Percentiles rank a stretch among this genome's conserved stretches.
Conservation (phyloP, 1,140 invertebrate species). For the Phymastichus coffea region DNA sequence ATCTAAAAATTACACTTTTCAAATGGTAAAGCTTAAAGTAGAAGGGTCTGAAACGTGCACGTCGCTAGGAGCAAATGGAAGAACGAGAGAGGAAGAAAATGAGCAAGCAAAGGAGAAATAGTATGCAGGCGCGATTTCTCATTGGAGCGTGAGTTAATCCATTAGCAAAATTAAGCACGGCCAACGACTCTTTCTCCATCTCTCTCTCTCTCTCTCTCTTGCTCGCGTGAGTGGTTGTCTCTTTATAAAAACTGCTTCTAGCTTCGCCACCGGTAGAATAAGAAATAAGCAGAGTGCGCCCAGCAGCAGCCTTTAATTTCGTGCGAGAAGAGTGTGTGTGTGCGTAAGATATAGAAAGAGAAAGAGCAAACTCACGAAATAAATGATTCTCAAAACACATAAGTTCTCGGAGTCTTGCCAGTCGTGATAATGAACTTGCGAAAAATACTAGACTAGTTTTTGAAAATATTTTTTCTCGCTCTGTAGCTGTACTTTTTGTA, state of each 20-base stretch:
- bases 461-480: no score
- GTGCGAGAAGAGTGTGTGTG: background rate
- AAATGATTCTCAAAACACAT: constrained; percentile 11
- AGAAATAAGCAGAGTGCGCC: constrained; percentile 22
- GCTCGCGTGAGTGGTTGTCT: background rate
- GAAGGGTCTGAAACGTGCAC: no score
- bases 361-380: constrained; percentile 2
- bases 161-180: constrained; percentile 47
- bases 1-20: no score
- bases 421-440: no score
- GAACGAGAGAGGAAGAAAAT: background rate
- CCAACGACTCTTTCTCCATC: constrained; percentile 18
- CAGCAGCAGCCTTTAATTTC: constrained; percentile 19
- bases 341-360: background rate
- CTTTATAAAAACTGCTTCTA: no score
- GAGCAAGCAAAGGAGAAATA: constrained; percentile 5
- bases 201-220: no score
- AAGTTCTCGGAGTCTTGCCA: no score
- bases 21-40: no score
- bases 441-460: no score
- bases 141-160: constrained; percentile 38
- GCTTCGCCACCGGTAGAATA: no score
- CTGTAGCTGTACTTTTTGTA: no score
- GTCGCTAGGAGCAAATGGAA: background rate
- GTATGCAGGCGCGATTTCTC: constrained; percentile 23